Evolutionary conservation across 1,140 invertebrate species (phyloP).

Genomic region (Theocolax elegans): DNA sequence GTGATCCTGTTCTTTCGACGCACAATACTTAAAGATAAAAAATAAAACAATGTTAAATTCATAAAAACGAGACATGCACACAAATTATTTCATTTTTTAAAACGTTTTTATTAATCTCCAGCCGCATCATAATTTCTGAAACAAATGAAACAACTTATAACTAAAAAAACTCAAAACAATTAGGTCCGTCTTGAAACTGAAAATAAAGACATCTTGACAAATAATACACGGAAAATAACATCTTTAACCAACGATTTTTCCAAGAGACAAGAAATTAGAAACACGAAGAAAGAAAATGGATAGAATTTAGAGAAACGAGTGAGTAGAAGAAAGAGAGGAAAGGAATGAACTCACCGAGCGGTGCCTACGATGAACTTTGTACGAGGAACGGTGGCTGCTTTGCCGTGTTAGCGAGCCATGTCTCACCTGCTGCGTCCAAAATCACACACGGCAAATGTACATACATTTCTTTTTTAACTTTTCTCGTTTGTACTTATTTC

Average conservation of each 20-base stretch:
- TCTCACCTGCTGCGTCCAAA: conserved; percentile 74
- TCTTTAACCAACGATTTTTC: background rate
- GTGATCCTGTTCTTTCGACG: background rate
- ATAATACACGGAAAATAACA: conserved; percentile 14
- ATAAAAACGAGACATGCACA: conserved; percentile 35
- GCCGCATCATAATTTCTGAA: conserved; percentile 30
- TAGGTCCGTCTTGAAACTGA: conserved; percentile 32
- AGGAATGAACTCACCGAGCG: conserved; percentile 75
- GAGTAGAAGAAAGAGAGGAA: conserved; percentile 46
- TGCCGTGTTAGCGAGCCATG: conserved; percentile 79
- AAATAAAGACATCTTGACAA: conserved; percentile 15
- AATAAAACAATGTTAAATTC: conserved; percentile 30
- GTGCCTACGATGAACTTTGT: conserved; percentile 78
- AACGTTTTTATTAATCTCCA: conserved; percentile 1
- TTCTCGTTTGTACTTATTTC: conserved; percentile 18
- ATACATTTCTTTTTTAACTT: conserved; percentile 39
- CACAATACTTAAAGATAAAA: conserved; percentile 21
- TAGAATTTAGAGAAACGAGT: conserved; percentile 13
- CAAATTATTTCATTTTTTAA: conserved; percentile 5
- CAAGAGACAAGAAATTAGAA: conserved; percentile 17
- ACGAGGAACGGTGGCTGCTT: conserved; percentile 71
- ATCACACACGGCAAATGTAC: conserved; percentile 63
- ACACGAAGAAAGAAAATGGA: conserved; percentile 28
- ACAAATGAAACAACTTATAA: conserved; percentile 35
- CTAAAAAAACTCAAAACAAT: conserved; percentile 24